Base-by-base conservation (phyloP, 2,888 invertebrate species). In the Aproaerema taeniolella region DNA sequence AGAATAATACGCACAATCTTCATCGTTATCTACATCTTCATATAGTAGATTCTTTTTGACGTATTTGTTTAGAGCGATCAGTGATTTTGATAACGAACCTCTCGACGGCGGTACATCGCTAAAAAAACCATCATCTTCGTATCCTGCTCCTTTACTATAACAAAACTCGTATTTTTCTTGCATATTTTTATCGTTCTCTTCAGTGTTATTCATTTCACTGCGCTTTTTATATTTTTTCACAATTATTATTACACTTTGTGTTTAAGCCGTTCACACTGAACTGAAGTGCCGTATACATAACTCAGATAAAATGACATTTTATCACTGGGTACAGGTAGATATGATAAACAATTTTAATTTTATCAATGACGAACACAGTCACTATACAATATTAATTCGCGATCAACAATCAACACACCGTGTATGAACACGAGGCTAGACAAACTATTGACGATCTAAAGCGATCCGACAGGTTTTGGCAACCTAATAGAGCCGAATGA, bases 41-140 rank as follows among this genome's bases (percentile, higher is more conserved):
- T 74, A 75, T 7, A 80, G 61, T 45, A 86, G 67, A 70, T 85
- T 85, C 42, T 77, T 78, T 53, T 80, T 85, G 2, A 86, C 69
- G 46, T 75, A 86, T 46, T 72, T 77, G 48, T 86, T 86, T 26
- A 85, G 52, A n/a, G 86, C 86, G 32, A 77, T 53, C 37, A 74
- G 55, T 4, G 86, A 85, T 59, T 69, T 80, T 5, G 85, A 76
- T 55, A 82, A 56, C 1, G 80, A 74, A 20, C 76, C 74, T 2
- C n/a, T n/a, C 4, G 79, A 71, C 5, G 50, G 50, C 1, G 79
- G 76, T 1, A 81, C 75, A 43, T 83, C 78, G 55, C 73, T 77
- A 39, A 75, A 78, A 52, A 79, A 81, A 38, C 78, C 73, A 46
- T 80, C 76, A 33, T 85, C 82, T 43, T 79, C 77, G 29, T 66